Base-by-base conservation (phyloP, 2,888 invertebrate genomes). In the Acleris sparsana region DNA sequence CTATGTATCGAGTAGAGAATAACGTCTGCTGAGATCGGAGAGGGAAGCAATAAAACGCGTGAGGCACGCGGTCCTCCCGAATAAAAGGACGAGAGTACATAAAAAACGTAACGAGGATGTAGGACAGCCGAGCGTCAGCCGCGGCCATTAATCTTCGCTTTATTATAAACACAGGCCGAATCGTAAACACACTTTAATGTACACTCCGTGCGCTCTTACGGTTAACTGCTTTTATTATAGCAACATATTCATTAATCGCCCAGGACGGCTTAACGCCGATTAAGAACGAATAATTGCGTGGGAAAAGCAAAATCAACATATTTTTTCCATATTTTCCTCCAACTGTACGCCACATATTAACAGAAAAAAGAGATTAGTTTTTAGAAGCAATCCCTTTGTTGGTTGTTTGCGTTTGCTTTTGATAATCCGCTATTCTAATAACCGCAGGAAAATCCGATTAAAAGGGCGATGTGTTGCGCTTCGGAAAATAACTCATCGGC, bases 131-230 rank as follows among this genome's bases (percentile, higher is more conserved):
- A 72, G 80, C 76, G 77, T 79, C 80, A 73, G 79, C 76, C 75
- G 79, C 75, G 73, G 73, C 80, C 88, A 89, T 90, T 87, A 88
- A 90, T 91, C 86, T 84, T 78, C 70, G 80, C 82, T 88, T 88
- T 89, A 89, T 88, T 89, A 88, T 90, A 89, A 89, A 89, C 88
- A 88, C 80, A 80, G 80, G 80, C 84, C 86, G 82, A 87, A 89
- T 89, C 87, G 87, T 89, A 89, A 89, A 88, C 87, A 86, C 81
- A 76, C 51, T 80, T 86, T 85, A 84, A 84, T 80, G 78, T 71
- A 72, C 75, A 75, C 78, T 79, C 74, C 67, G 73, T 75, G 71
- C 76, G 75, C 75, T 75, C 75, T 78, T 79, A 76, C 77, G 73
- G 80, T 78, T 71, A 72, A 76, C 74, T 71, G 76, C 76, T 78